Evolutionary conservation across 2,888 invertebrate genomes (phyloP), one percentile per base, ranked within the genome.

Genomic region (Eulithis testata): DNA sequence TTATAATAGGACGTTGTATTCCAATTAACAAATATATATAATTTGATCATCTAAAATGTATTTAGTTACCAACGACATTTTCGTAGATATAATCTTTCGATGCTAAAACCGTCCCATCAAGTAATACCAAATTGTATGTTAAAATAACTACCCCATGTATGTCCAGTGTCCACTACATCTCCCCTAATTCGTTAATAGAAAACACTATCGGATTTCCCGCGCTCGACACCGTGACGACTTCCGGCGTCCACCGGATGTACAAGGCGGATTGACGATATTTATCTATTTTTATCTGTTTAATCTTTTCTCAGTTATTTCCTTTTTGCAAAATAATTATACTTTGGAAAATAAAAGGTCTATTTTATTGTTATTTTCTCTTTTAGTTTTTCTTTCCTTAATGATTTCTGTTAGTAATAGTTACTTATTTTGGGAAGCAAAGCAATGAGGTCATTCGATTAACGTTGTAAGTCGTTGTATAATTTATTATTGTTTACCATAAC

Each of bases 121-220:
- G 70, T 72, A 70, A 75, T 68, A 51, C 55, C 50, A 36, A 73
- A 67, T 79, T 80, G 80, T 79, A 76, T 81, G 81, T 82, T 82
- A 82, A 83, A 85, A 84, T 86, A 82, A 77, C 81, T 70, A 72
- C 75, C 74, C 71, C 68, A 47, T 66, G 60, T 66, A 55, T 61
- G 63, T 47, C 66, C 58, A 43, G 12, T 65, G 79, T 78, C 81
- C 84, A 79, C 76, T 78, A 73, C 70, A 75, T 74, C 70, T 81
- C 89, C 90, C 90, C 91, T 90, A 90, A 91, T 90, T 88, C 90
- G 87, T 85, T 91, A 90, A 91, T 90, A 90, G 90, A 91, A 89
- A 87, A 84, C 87, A 85, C 81, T 86, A 89, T 89, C 88, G 82
- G 84, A 88, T 90, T 85, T 88, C 90, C 83, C 77, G 72, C 73